Evolutionary conservation across 2,797 vertebrate species (phyloP).

Genomic region (Craterocephalus amniculus): DNA sequence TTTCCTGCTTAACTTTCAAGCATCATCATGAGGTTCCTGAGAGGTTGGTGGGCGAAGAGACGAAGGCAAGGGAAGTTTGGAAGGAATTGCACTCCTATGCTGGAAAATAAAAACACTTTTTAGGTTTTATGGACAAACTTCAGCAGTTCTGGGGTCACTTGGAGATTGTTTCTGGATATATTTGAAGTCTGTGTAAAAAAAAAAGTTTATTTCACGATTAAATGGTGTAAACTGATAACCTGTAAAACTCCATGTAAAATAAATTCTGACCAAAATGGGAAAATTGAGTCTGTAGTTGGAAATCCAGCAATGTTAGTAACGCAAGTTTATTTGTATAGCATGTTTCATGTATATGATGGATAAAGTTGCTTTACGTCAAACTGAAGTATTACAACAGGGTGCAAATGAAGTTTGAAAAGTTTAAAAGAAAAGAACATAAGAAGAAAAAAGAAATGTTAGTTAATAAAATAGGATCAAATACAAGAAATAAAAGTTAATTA

Average conservation of each 20-base stretch:
- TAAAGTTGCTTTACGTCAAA: no score
- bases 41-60: neutral
- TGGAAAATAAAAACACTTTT: neutral
- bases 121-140: neutral
- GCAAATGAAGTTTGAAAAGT: no score
- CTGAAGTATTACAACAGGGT: no score
- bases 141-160: neutral
- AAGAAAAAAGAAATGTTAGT: no score
- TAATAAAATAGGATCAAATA: no score
- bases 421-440: no score
- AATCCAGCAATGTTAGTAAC: neutral
- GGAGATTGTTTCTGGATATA: neutral
- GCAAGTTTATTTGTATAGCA: no score
- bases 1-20: neutral
- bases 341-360: no score
- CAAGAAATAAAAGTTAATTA: no score
- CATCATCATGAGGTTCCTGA: neutral
- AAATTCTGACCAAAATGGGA: neutral
- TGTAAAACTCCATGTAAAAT: neutral
- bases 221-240: neutral
- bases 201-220: slow-evolving; percentile 6
- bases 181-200: no score
- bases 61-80: neutral
- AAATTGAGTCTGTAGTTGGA: neutral
- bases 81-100: neutral